Conservation (phyloP, 2,113 vertebrate species). For the Solea senegalensis region DNA sequence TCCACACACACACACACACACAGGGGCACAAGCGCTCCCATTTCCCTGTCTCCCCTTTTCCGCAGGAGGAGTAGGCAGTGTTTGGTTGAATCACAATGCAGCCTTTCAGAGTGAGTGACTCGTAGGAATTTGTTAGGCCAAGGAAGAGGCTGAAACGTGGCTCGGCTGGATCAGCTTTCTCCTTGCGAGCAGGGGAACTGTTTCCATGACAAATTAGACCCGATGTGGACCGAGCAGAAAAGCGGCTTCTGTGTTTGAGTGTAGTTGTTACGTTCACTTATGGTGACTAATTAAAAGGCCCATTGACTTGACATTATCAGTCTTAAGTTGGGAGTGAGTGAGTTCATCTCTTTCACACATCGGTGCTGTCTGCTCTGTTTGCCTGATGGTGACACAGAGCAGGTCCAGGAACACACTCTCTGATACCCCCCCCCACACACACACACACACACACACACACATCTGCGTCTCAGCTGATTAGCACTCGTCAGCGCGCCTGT, state of each 20-base stretch:
- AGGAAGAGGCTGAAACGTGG: constrained; percentile 67
- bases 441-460: constrained; percentile 23
- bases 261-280: constrained; percentile 9
- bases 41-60: constrained; percentile 52
- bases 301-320: constrained; percentile 26
- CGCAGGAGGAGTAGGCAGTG: constrained; percentile 50
- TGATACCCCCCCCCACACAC: constrained; percentile 41
- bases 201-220: constrained; percentile 40
- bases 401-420: constrained; percentile 58
- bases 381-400: constrained; percentile 59
- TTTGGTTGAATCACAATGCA: constrained; percentile 74
- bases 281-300: constrained; percentile 43
- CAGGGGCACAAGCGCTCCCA: constrained; percentile 37
- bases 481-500: constrained; percentile 45
- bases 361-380: constrained; percentile 52
- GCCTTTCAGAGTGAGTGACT: constrained; percentile 76
- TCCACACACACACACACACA: constrained; percentile 1
- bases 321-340: constrained; percentile 41
- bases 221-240: constrained; percentile 19
- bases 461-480: constrained; percentile 65
- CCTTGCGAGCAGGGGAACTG: constrained; percentile 28
- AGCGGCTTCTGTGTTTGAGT: constrained; percentile 23
- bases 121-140: constrained; percentile 73
- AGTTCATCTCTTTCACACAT: constrained; percentile 74
- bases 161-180: constrained; percentile 63